Evolutionary conservation across 2,888 invertebrate species (phyloP).

Genomic region (Timema podura): DNA sequence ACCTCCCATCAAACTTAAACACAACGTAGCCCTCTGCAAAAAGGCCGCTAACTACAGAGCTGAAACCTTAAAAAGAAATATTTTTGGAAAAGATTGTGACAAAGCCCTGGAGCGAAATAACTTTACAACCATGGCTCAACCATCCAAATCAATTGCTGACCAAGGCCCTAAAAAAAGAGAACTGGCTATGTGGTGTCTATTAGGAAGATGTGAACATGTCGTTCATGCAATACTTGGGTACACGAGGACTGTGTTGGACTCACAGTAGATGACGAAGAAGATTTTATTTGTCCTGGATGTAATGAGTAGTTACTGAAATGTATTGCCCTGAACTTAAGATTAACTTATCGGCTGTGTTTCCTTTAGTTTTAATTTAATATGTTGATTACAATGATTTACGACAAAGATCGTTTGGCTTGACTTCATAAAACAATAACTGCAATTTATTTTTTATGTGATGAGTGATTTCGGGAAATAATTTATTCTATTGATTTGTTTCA

Average conservation of each 20-base stretch:
- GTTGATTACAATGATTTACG: not conserved
- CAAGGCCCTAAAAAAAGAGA: not conserved
- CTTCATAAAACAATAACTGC: not conserved
- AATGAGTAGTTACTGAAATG: not conserved
- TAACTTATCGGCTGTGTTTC: not conserved
- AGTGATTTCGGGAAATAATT: no score
- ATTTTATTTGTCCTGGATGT: not conserved
- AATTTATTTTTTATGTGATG: no score
- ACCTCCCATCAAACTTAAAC: not conserved
- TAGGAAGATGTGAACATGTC: not conserved
- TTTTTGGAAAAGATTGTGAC: not conserved
- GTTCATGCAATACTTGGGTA: slow-evolving; percentile 5
- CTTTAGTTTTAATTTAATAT: not conserved
- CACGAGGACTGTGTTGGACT: not conserved
- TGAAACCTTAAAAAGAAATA: not conserved
- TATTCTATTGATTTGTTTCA: no score
- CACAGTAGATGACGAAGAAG: slow-evolving; percentile 1
- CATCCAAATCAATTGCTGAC: not conserved
- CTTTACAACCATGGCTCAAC: not conserved
- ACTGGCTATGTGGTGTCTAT: not conserved
- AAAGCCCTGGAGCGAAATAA: not conserved
- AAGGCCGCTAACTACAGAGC: slow-evolving; percentile 6
- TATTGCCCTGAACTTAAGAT: not conserved
- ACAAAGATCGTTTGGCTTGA: not conserved
- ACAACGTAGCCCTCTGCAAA: not conserved